These are phyloP conservation scores for Imbricaverruca yamaguchii DNA, from an alignment of 2,888 invertebrate species.

Conservation along the genomic window DNA sequence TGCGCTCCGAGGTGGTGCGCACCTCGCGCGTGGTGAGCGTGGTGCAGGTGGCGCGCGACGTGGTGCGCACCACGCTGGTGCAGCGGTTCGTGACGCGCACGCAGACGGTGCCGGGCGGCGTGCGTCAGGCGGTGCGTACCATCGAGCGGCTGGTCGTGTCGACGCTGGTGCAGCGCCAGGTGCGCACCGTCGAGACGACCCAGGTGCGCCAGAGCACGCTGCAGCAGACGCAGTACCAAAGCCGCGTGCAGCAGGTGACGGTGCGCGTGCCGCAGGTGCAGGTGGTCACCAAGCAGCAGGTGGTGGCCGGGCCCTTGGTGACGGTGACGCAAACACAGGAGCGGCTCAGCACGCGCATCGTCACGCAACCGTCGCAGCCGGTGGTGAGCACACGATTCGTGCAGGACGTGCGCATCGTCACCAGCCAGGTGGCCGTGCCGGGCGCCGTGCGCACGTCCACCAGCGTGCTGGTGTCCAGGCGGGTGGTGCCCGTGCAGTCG, in stretches of 20 bases:
- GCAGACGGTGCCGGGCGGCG: background rate
- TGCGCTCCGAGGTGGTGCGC: conserved; percentile 28
- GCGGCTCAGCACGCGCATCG: background rate
- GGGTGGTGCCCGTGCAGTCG: conserved; percentile 7
- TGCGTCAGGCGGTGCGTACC: background rate
- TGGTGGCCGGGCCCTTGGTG: conserved; percentile 5
- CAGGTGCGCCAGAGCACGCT: conserved; percentile 1
- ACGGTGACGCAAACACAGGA: background rate
- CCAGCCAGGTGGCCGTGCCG: background rate
- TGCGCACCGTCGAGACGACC: conserved; percentile 4
- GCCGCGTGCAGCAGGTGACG: background rate
- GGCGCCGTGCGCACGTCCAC: conserved; percentile 15
- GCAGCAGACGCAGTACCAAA: background rate
- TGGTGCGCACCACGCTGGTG: background rate
- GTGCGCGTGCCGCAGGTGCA: background rate
- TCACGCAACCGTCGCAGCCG: background rate
- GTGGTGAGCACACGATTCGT: background rate
- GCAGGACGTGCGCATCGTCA: background rate
- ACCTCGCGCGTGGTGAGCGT: background rate
- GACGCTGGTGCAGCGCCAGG: background rate
- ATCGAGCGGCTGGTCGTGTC: background rate
- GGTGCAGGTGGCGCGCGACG: background rate
- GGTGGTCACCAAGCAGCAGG: background rate
- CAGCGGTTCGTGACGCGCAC: background rate
- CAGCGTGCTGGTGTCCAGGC: background rate